phyloP scores from a whole-genome alignment of 2,797 vertebrate species.

The Aphelocoma californica region DNA sequence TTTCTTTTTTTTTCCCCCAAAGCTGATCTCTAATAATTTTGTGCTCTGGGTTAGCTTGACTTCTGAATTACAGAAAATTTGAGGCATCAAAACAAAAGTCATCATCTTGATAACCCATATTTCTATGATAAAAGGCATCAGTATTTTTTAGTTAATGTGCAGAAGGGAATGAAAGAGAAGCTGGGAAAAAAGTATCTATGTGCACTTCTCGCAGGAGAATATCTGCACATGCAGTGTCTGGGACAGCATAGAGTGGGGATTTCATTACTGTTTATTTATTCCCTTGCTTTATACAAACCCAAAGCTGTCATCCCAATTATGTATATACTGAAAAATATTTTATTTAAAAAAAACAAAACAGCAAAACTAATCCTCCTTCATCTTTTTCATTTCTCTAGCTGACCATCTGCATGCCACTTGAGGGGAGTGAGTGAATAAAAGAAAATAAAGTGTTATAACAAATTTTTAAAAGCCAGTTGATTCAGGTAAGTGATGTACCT shows the following conservation, averaged over 20 bases:
- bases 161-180: background rate
- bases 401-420: background rate
- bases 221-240: background rate
- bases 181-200: background rate
- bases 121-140: background rate
- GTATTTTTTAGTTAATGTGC: background rate
- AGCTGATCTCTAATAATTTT: background rate
- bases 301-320: background rate
- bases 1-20: fast-evolving
- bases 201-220: background rate
- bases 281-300: background rate
- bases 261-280: background rate
- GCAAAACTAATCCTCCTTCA: fast-evolving
- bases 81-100: background rate
- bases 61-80: background rate
- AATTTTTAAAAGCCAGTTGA: background rate
- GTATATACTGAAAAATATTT: background rate
- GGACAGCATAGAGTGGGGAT: background rate
- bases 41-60: background rate
- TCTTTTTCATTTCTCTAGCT: background rate
- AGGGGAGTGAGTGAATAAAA: background rate
- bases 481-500: background rate
- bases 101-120: background rate
- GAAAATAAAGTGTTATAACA: background rate
- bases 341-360: background rate